A percentile compares a stretch with the other conserved stretches of the same genome.
These are phyloP conservation scores for Rhopilema esculentum DNA, from an alignment of 30 jellyfish, hydroid and myxozoan species.

Conservation along the genomic window DNA sequence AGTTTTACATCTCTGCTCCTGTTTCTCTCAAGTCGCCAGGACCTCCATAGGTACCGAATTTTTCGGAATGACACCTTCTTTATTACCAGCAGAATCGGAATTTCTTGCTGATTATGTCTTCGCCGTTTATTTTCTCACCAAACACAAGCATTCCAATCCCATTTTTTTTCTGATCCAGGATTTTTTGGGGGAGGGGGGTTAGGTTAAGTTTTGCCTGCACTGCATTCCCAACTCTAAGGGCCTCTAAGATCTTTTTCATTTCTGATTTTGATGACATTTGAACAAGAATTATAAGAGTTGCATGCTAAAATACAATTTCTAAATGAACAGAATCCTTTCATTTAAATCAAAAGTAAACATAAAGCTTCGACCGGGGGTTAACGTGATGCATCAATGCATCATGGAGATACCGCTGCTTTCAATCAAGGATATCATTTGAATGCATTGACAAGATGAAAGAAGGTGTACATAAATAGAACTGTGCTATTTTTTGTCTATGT, in stretches of 20 bases:
- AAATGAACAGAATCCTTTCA: too few species aligned
- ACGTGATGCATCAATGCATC: not conserved
- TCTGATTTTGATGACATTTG: too few species aligned
- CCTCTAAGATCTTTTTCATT: too few species aligned
- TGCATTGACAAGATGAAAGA: not conserved
- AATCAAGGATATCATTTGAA: not conserved
- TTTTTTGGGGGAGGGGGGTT: too few species aligned
- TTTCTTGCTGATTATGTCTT: not conserved
- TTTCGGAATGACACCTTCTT: not conserved
- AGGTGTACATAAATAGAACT: not conserved
- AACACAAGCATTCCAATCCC: too few species aligned
- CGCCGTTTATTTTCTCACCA: too few species aligned
- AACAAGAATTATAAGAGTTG: too few species aligned
- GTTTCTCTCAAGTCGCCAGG: not conserved
- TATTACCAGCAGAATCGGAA: not conserved
- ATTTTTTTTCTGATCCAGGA: too few species aligned
- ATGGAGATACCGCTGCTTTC: not conserved
- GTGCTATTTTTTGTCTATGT: not conserved
- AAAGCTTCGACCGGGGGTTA: not conserved
- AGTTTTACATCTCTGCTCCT: not conserved
- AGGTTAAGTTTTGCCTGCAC: too few species aligned
- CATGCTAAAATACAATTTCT: too few species aligned
- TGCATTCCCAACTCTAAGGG: too few species aligned
- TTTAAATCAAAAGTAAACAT: not conserved
- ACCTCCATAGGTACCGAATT: not conserved